phyloP scores from a whole-genome alignment of 2,113 vertebrate species.

The Salminus brasiliensis region DNA sequence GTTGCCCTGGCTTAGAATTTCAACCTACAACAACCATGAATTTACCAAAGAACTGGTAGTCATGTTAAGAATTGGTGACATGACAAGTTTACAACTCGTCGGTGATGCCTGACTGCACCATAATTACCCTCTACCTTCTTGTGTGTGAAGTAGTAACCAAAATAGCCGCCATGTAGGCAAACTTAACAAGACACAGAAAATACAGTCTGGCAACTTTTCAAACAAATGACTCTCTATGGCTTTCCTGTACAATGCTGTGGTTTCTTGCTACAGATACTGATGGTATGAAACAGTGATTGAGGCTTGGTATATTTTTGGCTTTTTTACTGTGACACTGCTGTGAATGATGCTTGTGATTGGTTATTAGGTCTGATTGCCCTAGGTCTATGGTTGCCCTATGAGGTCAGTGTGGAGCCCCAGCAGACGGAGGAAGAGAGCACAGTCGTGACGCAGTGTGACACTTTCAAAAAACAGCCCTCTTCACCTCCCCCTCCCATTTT shows the following conservation, averaged over 20 bases:
- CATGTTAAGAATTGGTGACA: too few relatives aligned
- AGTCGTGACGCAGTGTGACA: conserved; percentile 56
- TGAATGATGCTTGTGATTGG: conserved; percentile 55
- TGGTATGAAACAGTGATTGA: conserved; percentile 51
- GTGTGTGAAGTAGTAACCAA: background rate
- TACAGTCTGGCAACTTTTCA: conserved; percentile 49
- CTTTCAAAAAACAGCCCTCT: conserved; percentile 45
- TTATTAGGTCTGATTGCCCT: conserved; percentile 53
- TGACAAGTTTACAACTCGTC: too few relatives aligned
- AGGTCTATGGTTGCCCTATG: conserved; percentile 40
- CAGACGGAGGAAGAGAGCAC: conserved; percentile 66
- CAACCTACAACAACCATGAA: too few relatives aligned
- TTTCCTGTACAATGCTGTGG: conserved; percentile 51
- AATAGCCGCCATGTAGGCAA: background rate
- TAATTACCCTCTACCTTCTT: background rate
- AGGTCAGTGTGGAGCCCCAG: conserved; percentile 60
- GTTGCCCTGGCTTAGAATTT: too few relatives aligned
- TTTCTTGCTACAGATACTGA: conserved; percentile 53
- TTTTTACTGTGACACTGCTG: conserved; percentile 20
- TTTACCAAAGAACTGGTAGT: too few relatives aligned
- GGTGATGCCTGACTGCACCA: background rate
- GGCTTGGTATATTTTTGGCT: conserved; percentile 5
- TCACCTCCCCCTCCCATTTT: conserved; percentile 49
- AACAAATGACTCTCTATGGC: conserved; percentile 19
- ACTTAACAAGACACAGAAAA: conserved; percentile 60